Base-by-base conservation (phyloP, 2,888 invertebrate species). In the Tubiluchus corallicola region DNA sequence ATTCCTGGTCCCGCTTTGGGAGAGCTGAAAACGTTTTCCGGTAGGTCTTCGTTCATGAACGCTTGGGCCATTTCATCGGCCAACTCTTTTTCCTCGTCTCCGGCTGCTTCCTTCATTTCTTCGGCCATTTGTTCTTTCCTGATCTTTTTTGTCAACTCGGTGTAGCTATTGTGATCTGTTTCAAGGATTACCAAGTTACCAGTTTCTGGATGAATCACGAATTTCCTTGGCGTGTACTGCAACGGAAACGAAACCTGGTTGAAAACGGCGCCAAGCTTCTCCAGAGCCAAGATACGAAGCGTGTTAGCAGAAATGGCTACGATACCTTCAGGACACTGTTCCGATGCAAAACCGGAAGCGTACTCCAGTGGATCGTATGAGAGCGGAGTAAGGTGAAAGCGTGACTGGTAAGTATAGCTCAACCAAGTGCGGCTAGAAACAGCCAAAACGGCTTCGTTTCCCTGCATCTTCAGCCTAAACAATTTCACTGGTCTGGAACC, bases 261-360 rank as follows among this genome's bases (percentile, higher is more conserved):
- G 64, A 99, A 98, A 2, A 98, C 90, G 0, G 92, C 94, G 0
- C 98, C 98, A 2, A 98, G 68, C 64, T 99, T 99, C 64, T 98
- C 98, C 44, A 99, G 68, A 0, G 96, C 94, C 63, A 98, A 74
- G 72, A 98, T 99, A 53, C 71, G 73, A 43, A 98, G 69, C 0
- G 96, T 96, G 60, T 98, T 98, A 1, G 90, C 85, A 0, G 94
- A 90, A 62, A 99, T 98, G 0, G 98, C 98, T 1, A 98, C 98
- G 53, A 98, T 90, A 52, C 98, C 98, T 66, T 98, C 98, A 1
- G 92, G 88, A 70, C 98, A 99, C 65, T 99, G 98, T 66, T 98
- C 96, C 52, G 74, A 74, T 1, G 74, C 71, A 64, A 99, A 98
- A 2, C 94, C 94, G 1, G 94, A 88, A 0, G 98, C 96, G 66